Base-by-base conservation (phyloP, 2,113 vertebrate species). In the Mormyrus iriodes region DNA sequence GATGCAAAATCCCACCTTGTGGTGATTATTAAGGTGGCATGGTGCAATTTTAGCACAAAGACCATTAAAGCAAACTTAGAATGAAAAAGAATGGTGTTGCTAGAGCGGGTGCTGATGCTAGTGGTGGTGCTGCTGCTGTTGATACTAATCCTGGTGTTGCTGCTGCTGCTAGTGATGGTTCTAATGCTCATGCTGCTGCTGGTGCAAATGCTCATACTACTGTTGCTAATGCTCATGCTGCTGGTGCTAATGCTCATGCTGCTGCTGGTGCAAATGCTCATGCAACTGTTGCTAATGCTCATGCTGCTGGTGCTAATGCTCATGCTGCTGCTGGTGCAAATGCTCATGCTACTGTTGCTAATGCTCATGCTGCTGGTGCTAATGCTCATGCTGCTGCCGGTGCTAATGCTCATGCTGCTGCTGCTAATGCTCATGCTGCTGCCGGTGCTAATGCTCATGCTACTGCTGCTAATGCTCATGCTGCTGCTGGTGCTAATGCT, bases 11-110 rank as follows among this genome's bases (percentile, higher is more conserved):
- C 91, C 89, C 83, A 85, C 88, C 82, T 88, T 51, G 73, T 58
- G 31, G 89, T 91, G 87, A 93, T 92, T 90, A 91, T 90, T 52
- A 93, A 91, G 73, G 91, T 31, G 44, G 24, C 89, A 89, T 88
- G 82, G 84, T 89, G 90, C 53, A 87, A 89, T 91, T 89, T 92
- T 90, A 91, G 90, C 88, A 92, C 87, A 61, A 31, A 89, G 91
- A 79, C 84, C 79, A 88, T 53, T 46, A 46, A 65, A 90, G 55
- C 55, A n/a, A 8, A n/a, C n/a, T n/a, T 61, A 24, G 21, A 61
- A n/a, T 61, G 55, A n/a, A 21, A 61, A n/a, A 61, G 55, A n/a
- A 61, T 61, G 55, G 55, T 61, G 24, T 24, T 61, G 55, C 55
- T 61, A n/a, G 6, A n/a, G 55, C n/a, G 55, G 55, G 55, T 61